phyloP scores from a whole-genome alignment of 2,113 vertebrate species.

The Pan paniscus region DNA sequence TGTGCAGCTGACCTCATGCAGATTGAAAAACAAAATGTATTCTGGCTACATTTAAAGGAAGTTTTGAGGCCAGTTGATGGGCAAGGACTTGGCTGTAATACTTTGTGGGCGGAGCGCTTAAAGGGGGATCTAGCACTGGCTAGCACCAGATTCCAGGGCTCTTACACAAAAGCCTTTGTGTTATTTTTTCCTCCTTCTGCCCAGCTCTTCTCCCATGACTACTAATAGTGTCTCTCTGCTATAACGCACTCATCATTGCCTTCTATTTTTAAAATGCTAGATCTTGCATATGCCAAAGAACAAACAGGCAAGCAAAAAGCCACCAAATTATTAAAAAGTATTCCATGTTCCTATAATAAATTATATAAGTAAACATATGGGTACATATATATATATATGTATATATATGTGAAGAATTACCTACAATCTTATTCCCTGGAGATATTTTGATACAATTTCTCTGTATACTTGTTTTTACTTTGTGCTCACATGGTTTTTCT shows the following conservation, averaged over 20 bases:
- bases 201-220: neutral
- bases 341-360: neutral
- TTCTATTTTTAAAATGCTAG: neutral
- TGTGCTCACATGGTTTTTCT: neutral
- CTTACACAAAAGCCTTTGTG: neutral
- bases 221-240: neutral
- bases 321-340: neutral
- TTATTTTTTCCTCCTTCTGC: neutral
- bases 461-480: neutral
- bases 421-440: neutral
- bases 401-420: neutral
- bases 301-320: neutral
- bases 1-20: slow-evolving; percentile 64
- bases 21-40: slow-evolving; percentile 57
- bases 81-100: slow-evolving; percentile 3
- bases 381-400: neutral
- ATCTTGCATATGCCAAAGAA: neutral
- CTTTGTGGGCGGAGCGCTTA: neutral
- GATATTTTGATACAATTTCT: neutral
- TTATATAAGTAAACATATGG: neutral
- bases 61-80: slow-evolving; percentile 50
- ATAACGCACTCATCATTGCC: neutral
- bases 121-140: neutral
- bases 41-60: slow-evolving; percentile 63
- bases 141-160: neutral